Evolutionary conservation across 92 coral and sea anemone species (phyloP), one percentile per base, ranked within the genome.

Genomic region (Ricordea florida): DNA sequence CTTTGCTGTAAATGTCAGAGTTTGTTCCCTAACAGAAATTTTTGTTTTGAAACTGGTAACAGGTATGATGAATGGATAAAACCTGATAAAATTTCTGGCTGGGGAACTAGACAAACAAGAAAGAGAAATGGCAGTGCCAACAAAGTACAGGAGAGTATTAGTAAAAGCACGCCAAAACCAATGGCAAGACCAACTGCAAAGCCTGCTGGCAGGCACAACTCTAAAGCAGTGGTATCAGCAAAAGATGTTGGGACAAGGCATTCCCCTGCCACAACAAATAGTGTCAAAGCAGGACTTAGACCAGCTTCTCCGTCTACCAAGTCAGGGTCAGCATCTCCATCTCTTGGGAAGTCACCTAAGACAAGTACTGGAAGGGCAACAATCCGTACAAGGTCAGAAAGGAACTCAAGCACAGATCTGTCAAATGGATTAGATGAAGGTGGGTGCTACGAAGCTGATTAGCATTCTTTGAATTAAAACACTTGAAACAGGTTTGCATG

Each of bases 51-150:
- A 14, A 46, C 22, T 32, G 30, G 1, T 46, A 40, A 27, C 17
- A 94, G 98, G 78, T 93, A 94, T 47, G 96, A 94, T 80, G 98
- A 94, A 64, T 94, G 98, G 98, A 94, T 94, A 52, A 87, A 85
- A 36, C 90, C 94, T n/a, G 98, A 94, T 29, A 69, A 93, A 67
- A 87, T 91, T 30, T 71, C 78, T 36, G 94, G 97, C 29, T 83
- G 83, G 52, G 93, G 96, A n/a, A 79, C 69, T 13, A 81, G 85
- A 33, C 90, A 74, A 60, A 86, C 97, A 8, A 81, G 97, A 57
- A 91, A 90, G 60, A 83, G 93, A 53, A 77, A 89, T 11, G 81
- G 49, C 17, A 58, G 75, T 43, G n/a, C 57, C 1, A 58, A 57
- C 20, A 78, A 69, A 52, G 85, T 28, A 30, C 81, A 59, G 40